phyloP scores from a whole-genome alignment of 2,113 vertebrate species.

The Natator depressus region DNA sequence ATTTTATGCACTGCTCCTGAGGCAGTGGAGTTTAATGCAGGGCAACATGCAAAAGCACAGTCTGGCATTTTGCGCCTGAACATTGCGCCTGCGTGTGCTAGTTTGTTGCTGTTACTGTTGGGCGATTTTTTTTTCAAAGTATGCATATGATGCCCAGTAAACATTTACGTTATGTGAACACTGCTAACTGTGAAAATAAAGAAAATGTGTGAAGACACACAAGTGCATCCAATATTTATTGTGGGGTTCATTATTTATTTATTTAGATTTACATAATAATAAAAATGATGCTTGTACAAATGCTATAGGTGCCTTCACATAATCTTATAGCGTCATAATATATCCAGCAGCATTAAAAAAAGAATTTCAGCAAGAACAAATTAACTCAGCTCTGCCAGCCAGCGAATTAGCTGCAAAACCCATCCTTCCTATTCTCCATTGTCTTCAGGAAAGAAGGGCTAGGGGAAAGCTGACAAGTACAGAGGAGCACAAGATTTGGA shows the following conservation, averaged over 20 bases:
- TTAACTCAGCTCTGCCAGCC: neutral
- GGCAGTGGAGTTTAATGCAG: accelerated
- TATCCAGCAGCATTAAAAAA: neutral
- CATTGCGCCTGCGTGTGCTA: neutral
- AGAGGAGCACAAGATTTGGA: neutral
- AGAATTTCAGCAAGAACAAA: neutral
- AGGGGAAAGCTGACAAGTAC: neutral
- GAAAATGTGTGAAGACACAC: neutral
- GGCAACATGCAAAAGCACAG: neutral
- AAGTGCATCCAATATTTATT: neutral
- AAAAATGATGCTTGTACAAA: neutral
- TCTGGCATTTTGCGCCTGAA: neutral
- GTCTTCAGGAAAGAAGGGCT: neutral
- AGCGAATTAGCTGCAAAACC: neutral
- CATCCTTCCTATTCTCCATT: neutral
- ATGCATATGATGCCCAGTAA: neutral
- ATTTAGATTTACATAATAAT: neutral
- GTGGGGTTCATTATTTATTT: constrained; percentile 20
- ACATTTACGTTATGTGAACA: constrained; percentile 9
- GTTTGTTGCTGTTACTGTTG: neutral
- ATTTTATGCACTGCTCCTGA: neutral
- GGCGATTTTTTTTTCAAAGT: neutral
- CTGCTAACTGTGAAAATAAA: neutral
- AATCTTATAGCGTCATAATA: neutral
- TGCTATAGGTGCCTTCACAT: neutral